Base-by-base conservation (phyloP, 1,140 invertebrate genomes). In the Hycleus phaleratus region DNA sequence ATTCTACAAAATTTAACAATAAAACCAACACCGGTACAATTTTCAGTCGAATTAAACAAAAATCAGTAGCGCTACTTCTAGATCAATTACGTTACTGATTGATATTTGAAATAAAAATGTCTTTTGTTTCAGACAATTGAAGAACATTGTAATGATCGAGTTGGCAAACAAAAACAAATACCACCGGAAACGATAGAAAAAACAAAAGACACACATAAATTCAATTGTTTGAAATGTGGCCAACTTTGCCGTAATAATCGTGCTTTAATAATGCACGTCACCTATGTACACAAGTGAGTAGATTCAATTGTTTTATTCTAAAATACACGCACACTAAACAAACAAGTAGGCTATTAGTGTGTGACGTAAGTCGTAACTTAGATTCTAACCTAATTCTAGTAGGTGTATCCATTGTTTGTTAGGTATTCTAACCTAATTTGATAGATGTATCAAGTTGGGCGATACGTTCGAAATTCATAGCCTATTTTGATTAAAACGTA, bases 271-370 rank as follows among this genome's bases (percentile, higher is more conserved):
- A 26, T 59, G n/a, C 57, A 59, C 26, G 48, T 59, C 24, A n/a
- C 50, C 5, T 45, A 54, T 18, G 24, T 59, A 12, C 57, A 59
- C 26, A 59, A 59, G 57, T 59, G 11, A 48, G 42, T 44, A 12
- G 2, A 47, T 56, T 38, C 5, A 25, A 11, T 32, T 7, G 32
- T 32, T 18, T 18, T 18, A 18, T 18, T 18, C 18, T 18, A 18
- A 18, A 18, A 18, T 18, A 18, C 18, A 18, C 18, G 2, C 18
- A 18, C 18, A 18, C 1, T 12, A 12, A 18, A 18, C 18, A 18
- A 18, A 18, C 18, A 18, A 32, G 32, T 32, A 32, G 26, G 26
- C 26, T 32, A 32, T 32, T 32, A 32, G 3, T 32, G 26, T 32
- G 4, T 32, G 7, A 32, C 7, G 32, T 32, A 2, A 24, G 4